Conservation (phyloP, 2,113 vertebrate species). For the Pollimyrus isidori region DNA sequence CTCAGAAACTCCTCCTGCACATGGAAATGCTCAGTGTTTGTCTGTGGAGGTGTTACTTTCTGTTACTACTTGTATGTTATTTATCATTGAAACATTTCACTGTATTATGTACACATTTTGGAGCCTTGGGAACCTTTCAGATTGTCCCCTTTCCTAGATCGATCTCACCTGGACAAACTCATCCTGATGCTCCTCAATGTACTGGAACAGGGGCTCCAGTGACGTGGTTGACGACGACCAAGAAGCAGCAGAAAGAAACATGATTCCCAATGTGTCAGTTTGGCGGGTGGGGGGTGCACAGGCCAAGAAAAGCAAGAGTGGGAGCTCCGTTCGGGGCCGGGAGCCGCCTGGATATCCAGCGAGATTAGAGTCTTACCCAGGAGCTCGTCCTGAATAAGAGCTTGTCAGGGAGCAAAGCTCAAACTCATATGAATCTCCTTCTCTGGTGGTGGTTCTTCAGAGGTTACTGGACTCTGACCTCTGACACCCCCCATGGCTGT, state of each 20-base stretch:
- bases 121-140: neutral
- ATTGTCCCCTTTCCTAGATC: neutral
- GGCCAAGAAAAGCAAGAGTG: neutral
- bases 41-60: neutral
- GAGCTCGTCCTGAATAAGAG: neutral
- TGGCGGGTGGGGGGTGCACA: too few relatives aligned
- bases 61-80: neutral
- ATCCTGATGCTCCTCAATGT: conserved; percentile 27
- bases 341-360: neutral
- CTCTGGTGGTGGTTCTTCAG: neutral
- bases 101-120: neutral
- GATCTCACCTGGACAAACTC: conserved; percentile 25
- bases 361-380: neutral
- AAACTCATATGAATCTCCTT: neutral
- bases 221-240: neutral
- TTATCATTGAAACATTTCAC: neutral
- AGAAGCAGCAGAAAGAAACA: neutral
- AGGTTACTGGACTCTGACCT: neutral
- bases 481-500: neutral
- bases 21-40: neutral
- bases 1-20: neutral
- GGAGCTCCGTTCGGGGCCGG: neutral
- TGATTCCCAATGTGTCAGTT: neutral
- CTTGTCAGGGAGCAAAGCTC: neutral
- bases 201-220: conserved; percentile 21